These are phyloP conservation scores for Morinoia aosen DNA, from an alignment of 2,888 invertebrate species.

Conservation along the genomic window DNA sequence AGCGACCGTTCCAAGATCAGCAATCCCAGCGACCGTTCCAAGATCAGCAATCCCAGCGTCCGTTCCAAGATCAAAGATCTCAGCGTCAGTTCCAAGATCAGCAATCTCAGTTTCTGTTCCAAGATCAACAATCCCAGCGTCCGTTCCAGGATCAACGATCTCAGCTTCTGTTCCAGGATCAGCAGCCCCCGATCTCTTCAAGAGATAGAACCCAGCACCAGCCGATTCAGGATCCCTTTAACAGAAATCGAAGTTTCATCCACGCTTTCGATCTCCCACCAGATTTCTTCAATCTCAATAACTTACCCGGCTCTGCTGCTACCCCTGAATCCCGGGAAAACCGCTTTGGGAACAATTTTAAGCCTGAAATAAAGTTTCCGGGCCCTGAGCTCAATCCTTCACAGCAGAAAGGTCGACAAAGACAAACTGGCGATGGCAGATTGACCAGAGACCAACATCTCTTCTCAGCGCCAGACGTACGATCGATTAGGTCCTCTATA, in stretches of 20 bases:
- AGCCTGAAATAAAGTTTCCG: not conserved
- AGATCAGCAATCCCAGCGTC: not conserved
- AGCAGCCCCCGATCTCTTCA: not conserved
- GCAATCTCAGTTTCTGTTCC: not conserved
- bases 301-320: not conserved
- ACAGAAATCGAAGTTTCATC: constrained; percentile 16
- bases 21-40: not conserved
- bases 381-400: constrained; percentile 12
- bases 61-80: too few relatives aligned
- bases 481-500: constrained; percentile 28
- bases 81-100: too few relatives aligned
- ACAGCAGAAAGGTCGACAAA: not conserved
- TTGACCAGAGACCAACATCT: not conserved
- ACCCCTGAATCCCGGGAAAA: not conserved
- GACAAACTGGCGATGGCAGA: not conserved
- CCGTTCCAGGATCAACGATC: not conserved
- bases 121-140: not conserved
- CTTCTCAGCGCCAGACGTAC: not conserved
- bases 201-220: not conserved
- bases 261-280: constrained; percentile 34
- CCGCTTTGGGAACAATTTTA: not conserved
- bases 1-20: not conserved
- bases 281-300: constrained; percentile 19
- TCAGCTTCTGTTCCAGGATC: not conserved
- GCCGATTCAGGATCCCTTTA: not conserved